Percentiles rank a stretch among this genome's conserved stretches.
phyloP scores from a whole-genome alignment of 2,888 invertebrate genomes.

The Lucinisca nassula region DNA sequence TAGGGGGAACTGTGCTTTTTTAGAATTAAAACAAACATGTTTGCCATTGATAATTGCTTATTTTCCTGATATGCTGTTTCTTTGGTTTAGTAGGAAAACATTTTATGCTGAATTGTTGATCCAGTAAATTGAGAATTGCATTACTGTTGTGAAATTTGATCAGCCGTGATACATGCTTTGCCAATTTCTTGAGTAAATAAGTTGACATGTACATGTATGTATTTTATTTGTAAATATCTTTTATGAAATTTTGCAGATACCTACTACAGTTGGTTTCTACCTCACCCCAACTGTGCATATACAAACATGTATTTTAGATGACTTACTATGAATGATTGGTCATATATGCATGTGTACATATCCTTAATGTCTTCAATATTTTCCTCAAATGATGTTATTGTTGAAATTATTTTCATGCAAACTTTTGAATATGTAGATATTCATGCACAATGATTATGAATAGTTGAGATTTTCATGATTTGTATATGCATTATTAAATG shows the following conservation, averaged over 20 bases:
- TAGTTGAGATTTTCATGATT: neutral
- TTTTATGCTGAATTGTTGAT: neutral
- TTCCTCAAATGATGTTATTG: neutral
- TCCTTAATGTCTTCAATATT: neutral
- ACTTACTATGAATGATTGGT: neutral
- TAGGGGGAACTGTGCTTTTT: neutral
- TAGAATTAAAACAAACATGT: neutral
- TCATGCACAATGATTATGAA: neutral
- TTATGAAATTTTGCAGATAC: neutral
- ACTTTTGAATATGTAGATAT: no score
- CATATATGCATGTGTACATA: constrained; percentile 1
- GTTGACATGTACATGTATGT: neutral
- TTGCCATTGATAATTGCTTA: neutral
- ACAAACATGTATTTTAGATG: neutral
- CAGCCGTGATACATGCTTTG: neutral
- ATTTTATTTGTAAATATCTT: neutral
- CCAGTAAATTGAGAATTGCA: neutral
- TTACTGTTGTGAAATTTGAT: constrained; percentile 3
- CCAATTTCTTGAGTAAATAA: neutral
- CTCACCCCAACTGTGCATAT: neutral
- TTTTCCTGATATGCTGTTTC: neutral
- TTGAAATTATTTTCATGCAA: neutral
- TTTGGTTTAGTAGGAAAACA: neutral
- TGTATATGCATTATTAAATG: neutral
- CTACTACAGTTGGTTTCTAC: neutral